These are phyloP conservation scores for Sarcophaga rosellei DNA, from an alignment of 2,888 invertebrate genomes.

Conservation along the genomic window DNA sequence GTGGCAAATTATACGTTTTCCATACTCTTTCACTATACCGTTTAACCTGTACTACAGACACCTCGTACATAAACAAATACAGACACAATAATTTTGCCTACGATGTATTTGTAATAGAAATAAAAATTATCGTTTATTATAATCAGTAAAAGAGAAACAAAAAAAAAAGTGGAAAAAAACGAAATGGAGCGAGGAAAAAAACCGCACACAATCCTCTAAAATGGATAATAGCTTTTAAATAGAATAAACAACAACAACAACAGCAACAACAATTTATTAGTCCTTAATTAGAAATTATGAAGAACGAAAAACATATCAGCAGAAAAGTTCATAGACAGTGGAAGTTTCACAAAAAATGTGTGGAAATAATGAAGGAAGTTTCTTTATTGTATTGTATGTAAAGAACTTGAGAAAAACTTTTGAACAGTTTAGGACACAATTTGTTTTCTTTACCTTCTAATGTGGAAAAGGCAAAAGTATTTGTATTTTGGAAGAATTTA, in stretches of 20 bases:
- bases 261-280: slow-evolving; percentile 22
- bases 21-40: neutral
- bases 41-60: neutral
- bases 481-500: no score
- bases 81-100: slow-evolving; percentile 3
- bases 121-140: slow-evolving; percentile 24
- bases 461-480: no score
- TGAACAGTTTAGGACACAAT: neutral
- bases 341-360: slow-evolving; percentile 8
- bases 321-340: neutral
- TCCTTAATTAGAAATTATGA: slow-evolving; percentile 44
- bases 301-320: slow-evolving; percentile 6
- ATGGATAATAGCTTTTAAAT: slow-evolving; percentile 36
- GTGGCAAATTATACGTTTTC: neutral
- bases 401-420: neutral
- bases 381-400: neutral
- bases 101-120: neutral
- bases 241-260: neutral
- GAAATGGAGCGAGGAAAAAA: neutral
- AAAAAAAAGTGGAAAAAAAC: neutral
- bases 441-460: no score
- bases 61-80: neutral
- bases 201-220: neutral
- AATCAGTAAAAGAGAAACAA: neutral
- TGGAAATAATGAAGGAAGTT: slow-evolving; percentile 15